A percentile compares a stretch with the other conserved stretches of the same genome.
These are phyloP conservation scores for Phymorhynchus buccinoides DNA, from an alignment of 1,140 invertebrate species.

Conservation along the genomic window DNA sequence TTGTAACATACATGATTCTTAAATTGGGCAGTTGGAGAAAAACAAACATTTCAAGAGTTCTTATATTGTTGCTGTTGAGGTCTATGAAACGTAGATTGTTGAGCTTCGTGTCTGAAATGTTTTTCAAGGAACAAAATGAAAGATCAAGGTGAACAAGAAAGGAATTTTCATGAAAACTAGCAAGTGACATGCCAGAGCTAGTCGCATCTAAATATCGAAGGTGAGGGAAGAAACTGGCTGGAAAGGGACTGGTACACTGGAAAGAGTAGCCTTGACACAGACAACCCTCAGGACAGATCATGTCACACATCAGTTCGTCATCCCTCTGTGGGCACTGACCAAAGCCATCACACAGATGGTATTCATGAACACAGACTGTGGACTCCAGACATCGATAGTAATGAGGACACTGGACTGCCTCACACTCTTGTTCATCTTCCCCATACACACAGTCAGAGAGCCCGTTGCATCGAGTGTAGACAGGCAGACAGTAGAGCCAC, in stretches of 20 bases:
- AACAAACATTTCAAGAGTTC: not conserved
- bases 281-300: not conserved
- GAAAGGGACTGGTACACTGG: not conserved
- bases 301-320: not conserved
- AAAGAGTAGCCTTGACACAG: not conserved
- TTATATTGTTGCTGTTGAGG: slow-evolving; percentile 32
- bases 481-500: not conserved
- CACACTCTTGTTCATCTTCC: not conserved
- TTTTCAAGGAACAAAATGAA: not conserved
- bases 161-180: not conserved
- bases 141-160: not conserved
- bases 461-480: not conserved
- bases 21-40: slow-evolving; percentile 24
- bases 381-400: not conserved
- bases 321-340: not conserved
- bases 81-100: slow-evolving; percentile 11
- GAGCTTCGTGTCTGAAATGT: not conserved
- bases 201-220: not conserved
- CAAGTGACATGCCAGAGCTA: not conserved
- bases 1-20: slow-evolving; percentile 19
- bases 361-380: not conserved
- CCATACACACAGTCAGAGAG: not conserved
- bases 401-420: not conserved
- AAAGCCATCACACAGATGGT: not conserved
- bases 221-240: not conserved